Percentiles rank a stretch among this genome's conserved stretches.
phyloP scores from a whole-genome alignment of 1,140 invertebrate genomes.

The Bombus fervidus region DNA sequence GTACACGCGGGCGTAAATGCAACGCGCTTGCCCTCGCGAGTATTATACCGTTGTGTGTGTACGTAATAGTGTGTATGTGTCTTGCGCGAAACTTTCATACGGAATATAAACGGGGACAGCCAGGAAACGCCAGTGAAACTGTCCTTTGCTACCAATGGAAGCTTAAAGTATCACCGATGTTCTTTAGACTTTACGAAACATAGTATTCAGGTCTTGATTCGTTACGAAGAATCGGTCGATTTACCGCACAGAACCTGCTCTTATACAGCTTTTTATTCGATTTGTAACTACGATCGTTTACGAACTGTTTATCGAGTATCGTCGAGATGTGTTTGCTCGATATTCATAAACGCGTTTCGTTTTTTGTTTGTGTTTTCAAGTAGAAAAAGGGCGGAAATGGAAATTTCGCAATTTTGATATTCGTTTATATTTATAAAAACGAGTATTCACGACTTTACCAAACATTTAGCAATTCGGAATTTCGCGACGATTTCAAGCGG shows the following conservation, averaged over 20 bases:
- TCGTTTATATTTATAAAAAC: too few relatives aligned
- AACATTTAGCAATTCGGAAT: not conserved
- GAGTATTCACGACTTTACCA: too few relatives aligned
- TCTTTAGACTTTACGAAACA: not conserved
- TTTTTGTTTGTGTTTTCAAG: too few relatives aligned
- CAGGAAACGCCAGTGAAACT: not conserved
- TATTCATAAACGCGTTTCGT: too few relatives aligned
- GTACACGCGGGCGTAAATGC: not conserved
- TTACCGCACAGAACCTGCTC: not conserved
- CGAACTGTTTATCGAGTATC: not conserved
- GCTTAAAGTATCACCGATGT: slow-evolving; percentile 1
- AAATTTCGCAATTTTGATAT: not conserved
- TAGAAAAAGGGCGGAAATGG: too few relatives aligned
- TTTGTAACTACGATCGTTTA: not conserved
- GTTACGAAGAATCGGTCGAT: not conserved
- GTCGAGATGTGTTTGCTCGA: not conserved
- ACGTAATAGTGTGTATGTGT: not conserved
- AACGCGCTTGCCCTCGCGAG: not conserved
- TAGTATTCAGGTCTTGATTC: not conserved
- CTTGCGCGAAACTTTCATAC: not conserved
- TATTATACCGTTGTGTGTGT: not conserved
- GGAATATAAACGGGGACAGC: slow-evolving; percentile 30
- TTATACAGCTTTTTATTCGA: not conserved
- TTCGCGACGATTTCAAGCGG: not conserved
- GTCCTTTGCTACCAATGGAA: not conserved